Conservation (phyloP, 2,797 vertebrate species). For the Antrozous pallidus region DNA sequence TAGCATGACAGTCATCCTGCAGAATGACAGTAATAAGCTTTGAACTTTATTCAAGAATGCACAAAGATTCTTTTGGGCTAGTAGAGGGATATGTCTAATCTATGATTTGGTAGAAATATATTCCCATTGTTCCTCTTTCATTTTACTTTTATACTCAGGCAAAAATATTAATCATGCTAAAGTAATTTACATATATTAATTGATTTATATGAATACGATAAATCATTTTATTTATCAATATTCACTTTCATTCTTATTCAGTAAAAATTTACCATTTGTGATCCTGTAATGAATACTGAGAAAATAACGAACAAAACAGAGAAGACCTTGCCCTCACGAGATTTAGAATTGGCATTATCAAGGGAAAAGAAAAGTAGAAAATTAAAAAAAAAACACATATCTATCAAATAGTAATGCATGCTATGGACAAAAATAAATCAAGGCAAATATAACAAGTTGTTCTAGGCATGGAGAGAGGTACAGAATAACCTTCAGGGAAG, state of each 20-base stretch:
- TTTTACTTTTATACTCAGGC: neutral
- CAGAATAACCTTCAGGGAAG: neutral
- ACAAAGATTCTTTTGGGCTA: neutral
- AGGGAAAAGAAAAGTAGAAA: neutral
- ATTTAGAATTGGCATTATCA: neutral
- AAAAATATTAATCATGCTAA: neutral
- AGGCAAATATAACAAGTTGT: neutral
- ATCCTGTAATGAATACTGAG: neutral
- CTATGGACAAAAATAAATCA: neutral
- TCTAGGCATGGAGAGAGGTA: neutral
- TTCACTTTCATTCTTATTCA: neutral
- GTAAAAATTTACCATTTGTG: neutral
- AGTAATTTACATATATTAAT: neutral
- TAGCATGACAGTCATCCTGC: neutral
- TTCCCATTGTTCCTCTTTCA: neutral
- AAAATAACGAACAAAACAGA: neutral
- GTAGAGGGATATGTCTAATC: neutral
- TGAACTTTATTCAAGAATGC: neutral
- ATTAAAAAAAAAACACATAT: neutral
- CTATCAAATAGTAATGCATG: neutral
- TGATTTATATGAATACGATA: neutral
- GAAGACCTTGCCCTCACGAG: neutral
- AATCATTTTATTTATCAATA: neutral
- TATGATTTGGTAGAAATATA: neutral
- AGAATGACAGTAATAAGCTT: neutral